Percentiles rank a stretch among this genome's conserved stretches.
These are phyloP conservation scores for Grammomys dolichurus DNA, from an alignment of 2,113 vertebrate species.

Conservation along the genomic window DNA sequence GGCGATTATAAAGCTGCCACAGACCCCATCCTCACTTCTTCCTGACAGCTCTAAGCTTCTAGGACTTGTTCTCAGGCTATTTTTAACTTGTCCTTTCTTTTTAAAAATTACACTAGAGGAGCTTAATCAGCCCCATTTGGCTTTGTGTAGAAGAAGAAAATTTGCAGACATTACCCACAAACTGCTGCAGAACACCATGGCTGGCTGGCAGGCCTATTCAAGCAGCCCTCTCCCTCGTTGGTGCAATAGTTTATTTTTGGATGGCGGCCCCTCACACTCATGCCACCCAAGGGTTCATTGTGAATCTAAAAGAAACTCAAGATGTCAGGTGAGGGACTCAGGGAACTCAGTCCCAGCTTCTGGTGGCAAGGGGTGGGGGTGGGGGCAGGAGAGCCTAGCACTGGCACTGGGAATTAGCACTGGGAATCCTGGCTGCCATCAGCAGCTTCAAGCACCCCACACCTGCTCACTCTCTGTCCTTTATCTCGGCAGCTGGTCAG, in stretches of 20 bases:
- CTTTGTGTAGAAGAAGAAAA: constrained; percentile 77
- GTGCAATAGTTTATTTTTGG: constrained; percentile 69
- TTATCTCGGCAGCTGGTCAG: neutral
- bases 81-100: constrained; percentile 83
- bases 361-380: neutral
- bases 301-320: constrained; percentile 66
- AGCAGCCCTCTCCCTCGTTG: constrained; percentile 35
- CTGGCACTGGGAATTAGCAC: neutral
- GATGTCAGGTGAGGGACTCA: constrained; percentile 68
- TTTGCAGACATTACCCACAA: constrained; percentile 67
- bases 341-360: constrained; percentile 38
- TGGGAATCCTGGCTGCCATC: neutral
- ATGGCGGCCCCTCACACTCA: constrained; percentile 46
- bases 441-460: constrained; percentile 37
- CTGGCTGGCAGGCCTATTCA: constrained; percentile 70
- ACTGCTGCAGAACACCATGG: constrained; percentile 47
- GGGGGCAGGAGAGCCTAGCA: neutral
- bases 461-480: neutral
- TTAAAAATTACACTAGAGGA: constrained; percentile 79
- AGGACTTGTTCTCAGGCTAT: constrained; percentile 77
- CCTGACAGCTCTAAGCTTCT: constrained; percentile 63
- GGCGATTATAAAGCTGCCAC: neutral
- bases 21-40: constrained; percentile 57
- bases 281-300: constrained; percentile 35
- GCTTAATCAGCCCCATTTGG: constrained; percentile 77